A percentile compares a stretch with the other conserved stretches of the same genome.
phyloP scores from a whole-genome alignment of 2,888 invertebrate species.

The Cephus nigrinus region DNA sequence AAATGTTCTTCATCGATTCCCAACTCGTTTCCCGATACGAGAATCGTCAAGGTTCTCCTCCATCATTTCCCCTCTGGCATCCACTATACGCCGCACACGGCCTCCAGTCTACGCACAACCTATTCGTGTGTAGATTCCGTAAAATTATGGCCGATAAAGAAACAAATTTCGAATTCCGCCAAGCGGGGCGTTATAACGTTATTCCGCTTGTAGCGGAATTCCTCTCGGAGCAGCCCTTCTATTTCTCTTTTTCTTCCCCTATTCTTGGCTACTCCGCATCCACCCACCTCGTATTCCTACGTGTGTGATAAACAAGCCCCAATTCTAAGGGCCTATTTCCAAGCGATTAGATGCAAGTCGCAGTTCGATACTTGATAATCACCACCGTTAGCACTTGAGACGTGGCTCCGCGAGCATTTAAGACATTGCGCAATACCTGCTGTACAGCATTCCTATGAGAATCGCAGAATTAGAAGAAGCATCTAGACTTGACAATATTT shows the following conservation, averaged over 20 bases:
- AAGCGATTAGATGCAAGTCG: constrained; percentile 25
- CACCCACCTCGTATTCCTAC: constrained; percentile 43
- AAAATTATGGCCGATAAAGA: constrained; percentile 65
- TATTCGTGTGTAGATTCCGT: constrained; percentile 60
- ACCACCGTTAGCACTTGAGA: background rate
- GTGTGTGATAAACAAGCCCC: constrained; percentile 50
- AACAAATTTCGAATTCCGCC: constrained; percentile 61
- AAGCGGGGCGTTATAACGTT: constrained; percentile 57
- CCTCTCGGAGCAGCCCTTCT: constrained; percentile 22
- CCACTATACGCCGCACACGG: background rate
- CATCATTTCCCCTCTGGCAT: constrained; percentile 19
- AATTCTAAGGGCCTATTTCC: constrained; percentile 38
- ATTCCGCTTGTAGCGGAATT: constrained; percentile 52
- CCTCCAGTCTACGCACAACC: constrained; percentile 32
- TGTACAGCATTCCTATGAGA: too few species aligned
- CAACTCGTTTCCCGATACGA: constrained; percentile 11
- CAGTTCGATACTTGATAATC: background rate
- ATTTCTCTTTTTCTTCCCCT: constrained; percentile 21
- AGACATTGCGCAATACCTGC: background rate
- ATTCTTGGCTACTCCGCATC: constrained; percentile 34
- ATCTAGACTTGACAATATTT: background rate
- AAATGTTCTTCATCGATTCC: constrained; percentile 25
- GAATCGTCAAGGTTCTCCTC: constrained; percentile 2
- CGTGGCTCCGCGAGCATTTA: background rate
- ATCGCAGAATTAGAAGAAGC: too few species aligned